Evolutionary conservation across 2,888 invertebrate species (phyloP).

Genomic region (Balanococcus diminutus): DNA sequence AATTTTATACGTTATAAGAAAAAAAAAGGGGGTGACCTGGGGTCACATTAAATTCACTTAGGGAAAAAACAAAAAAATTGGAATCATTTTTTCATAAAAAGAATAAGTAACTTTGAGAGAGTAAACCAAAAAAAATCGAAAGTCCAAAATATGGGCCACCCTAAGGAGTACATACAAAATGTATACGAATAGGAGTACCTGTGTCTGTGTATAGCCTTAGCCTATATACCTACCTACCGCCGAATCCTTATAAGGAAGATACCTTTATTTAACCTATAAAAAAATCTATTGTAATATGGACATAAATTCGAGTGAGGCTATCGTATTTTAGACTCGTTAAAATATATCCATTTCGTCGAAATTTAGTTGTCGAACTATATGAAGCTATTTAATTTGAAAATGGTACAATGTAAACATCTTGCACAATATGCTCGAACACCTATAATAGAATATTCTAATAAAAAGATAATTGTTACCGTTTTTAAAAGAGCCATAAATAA

Average conservation of each 20-base stretch:
- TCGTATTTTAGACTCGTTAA: neutral
- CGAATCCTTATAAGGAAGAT: neutral
- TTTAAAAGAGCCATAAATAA: slow-evolving; percentile 46
- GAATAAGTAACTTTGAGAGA: too few relatives aligned
- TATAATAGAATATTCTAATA: slow-evolving; percentile 39
- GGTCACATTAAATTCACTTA: too few relatives aligned
- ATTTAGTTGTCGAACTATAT: slow-evolving; percentile 29
- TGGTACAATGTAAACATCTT: slow-evolving; percentile 50
- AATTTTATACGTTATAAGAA: too few relatives aligned
- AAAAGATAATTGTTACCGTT: slow-evolving; percentile 44
- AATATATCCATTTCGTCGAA: slow-evolving; percentile 24
- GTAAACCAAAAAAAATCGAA: too few relatives aligned
- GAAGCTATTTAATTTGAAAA: slow-evolving; percentile 19
- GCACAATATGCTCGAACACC: slow-evolving; percentile 31
- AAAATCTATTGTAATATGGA: neutral
- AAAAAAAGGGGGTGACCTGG: too few relatives aligned
- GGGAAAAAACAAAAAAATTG: too few relatives aligned
- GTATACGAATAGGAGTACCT: too few relatives aligned
- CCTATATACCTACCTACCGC: neutral
- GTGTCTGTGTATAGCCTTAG: too few relatives aligned
- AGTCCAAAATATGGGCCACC: too few relatives aligned
- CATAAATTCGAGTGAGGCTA: neutral
- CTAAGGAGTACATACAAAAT: too few relatives aligned
- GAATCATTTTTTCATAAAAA: too few relatives aligned
- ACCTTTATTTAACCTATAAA: neutral